phyloP scores from a whole-genome alignment of 2,113 vertebrate species.

The Pseudorectes ferrugineus region DNA sequence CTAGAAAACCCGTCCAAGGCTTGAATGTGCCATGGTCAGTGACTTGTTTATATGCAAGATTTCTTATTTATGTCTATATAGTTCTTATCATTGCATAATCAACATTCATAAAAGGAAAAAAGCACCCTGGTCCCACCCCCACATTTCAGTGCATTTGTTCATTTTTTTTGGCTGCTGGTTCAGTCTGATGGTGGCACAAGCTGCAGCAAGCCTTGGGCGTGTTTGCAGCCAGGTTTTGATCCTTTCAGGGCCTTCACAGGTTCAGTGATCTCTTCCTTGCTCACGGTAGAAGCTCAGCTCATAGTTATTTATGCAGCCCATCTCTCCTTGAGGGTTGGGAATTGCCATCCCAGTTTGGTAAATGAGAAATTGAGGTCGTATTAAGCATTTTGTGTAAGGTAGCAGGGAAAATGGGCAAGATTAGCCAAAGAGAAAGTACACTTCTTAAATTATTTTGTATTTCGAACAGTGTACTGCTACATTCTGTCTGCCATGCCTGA shows the following conservation, averaged over 20 bases:
- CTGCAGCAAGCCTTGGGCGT: background rate
- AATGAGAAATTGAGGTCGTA: accelerated
- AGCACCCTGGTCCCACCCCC: background rate
- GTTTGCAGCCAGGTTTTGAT: background rate
- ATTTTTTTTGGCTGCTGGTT: background rate
- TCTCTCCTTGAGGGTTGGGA: background rate
- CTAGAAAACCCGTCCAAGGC: background rate
- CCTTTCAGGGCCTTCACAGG: background rate
- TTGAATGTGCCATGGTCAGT: background rate
- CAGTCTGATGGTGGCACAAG: background rate
- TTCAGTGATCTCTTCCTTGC: background rate
- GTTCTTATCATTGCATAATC: background rate
- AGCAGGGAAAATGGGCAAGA: background rate
- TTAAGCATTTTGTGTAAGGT: background rate
- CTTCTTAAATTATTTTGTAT: background rate
- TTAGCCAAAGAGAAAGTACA: background rate
- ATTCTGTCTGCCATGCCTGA: background rate
- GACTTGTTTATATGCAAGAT: background rate
- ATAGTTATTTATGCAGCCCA: background rate
- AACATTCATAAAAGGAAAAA: background rate
- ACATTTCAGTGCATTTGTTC: accelerated
- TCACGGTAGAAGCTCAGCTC: accelerated
- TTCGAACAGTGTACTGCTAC: background rate
- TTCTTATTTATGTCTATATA: background rate
- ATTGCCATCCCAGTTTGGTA: background rate